Evolutionary conservation across 2,113 vertebrate species (phyloP).

Genomic region (Leptosomus discolor): DNA sequence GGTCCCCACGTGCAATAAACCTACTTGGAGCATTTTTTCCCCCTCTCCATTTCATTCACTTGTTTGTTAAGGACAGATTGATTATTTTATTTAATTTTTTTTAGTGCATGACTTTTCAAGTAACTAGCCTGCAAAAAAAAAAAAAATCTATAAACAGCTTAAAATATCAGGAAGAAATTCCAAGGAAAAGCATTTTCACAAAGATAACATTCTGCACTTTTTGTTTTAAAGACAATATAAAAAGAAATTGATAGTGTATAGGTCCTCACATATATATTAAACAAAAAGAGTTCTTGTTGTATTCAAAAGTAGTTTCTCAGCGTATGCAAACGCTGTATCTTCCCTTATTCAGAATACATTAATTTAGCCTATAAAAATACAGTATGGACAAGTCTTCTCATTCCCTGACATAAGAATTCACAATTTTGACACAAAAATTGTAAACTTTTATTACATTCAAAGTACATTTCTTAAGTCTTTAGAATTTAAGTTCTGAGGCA

Average conservation of each 20-base stretch:
- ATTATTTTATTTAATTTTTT: background rate
- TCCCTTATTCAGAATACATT: conserved; percentile 60
- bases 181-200: conserved; percentile 40
- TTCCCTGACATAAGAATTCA: conserved; percentile 77
- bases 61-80: background rate
- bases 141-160: conserved; percentile 3
- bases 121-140: background rate
- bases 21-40: background rate
- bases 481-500: conserved; percentile 63
- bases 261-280: conserved; percentile 30
- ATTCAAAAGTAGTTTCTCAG: conserved; percentile 65
- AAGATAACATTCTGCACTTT: conserved; percentile 3
- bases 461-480: conserved; percentile 62
- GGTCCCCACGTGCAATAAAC: background rate
- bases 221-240: conserved; percentile 33
- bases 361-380: conserved; percentile 73
- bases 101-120: conserved; percentile 41
- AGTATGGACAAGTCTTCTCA: conserved; percentile 57
- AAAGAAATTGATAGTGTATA: conserved; percentile 4
- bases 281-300: conserved; percentile 25
- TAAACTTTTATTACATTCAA: conserved; percentile 82
- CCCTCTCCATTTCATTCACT: background rate
- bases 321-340: conserved; percentile 53
- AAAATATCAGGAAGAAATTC: background rate
- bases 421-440: conserved; percentile 75